Evolutionary conservation across 2,888 invertebrate genomes (phyloP), one percentile per base, ranked within the genome.

Genomic region (Eristalinus aeneus): DNA sequence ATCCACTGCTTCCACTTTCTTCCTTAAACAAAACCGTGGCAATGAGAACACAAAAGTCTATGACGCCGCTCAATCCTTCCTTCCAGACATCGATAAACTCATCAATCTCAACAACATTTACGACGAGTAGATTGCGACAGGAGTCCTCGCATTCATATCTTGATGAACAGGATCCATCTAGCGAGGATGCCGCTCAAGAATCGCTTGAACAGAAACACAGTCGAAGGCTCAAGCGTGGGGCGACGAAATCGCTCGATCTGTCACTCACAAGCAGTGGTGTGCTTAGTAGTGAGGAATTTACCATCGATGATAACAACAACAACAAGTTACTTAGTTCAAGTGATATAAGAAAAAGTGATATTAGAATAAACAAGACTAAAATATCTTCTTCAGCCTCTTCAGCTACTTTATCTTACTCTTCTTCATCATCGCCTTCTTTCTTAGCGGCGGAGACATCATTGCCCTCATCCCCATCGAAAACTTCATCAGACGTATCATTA

Each of bases 381-480:
- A 74, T 88, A 65, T 68, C 61, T 72, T 85, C 74, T 72, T 73
- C 78, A 32, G 71, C 78, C 64, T 69, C 85, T 63, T 58, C 81
- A 65, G 75, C 81, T 72, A 36, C 72, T 53, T 39, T 63, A 23
- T 68, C 54, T 36, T 65, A 39, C 53, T 65, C 65, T 22, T 85
- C 75, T 54, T 81, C 60, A 71, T 73, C 84, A 34, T 64, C 74
- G 34, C 83, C 67, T 23, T 72, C 87, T 60, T 75, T 87, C 89
- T 88, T 89, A 88, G 88, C 90, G 89, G 88, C 89, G 89, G 56
- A 88, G 88, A 88, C 88, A 88, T 89, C 89, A 89, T 89, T 89
- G 95, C 68, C 89, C 88, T 89, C 89, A 95, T 69, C 76, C 20
- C 54, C 60, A 64, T 83, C 76, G 16, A 69, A 76, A 77, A 63